Base-by-base conservation (phyloP, 2,797 vertebrate species). In the Eidolon dupreanum region DNA sequence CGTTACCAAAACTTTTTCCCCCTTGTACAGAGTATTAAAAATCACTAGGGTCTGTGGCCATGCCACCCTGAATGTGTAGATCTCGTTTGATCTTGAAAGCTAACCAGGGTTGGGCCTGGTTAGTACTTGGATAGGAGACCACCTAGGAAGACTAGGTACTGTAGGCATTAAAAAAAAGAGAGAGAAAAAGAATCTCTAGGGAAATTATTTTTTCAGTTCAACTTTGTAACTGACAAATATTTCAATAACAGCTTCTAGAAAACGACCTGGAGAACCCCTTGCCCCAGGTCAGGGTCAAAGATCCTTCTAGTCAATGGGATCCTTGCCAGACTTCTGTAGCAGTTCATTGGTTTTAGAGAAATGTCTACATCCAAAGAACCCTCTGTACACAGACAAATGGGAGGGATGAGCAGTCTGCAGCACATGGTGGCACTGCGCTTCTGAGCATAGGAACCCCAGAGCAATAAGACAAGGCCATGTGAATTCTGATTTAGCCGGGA, bases 391-490 rank as follows among this genome's bases (percentile, higher is more conserved):
- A 0, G 99, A 99, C 55, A 99, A 59, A 0, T 99, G 99, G 0
- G 99, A 99, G 0, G 99, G 99, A 51, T 99, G 99, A 15, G 99
- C 99, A 0, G 99, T 97, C 98, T 99, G 99, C 68, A 99, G 98
- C 89, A 99, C 97, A 0, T 99, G 99, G 98, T 99, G 99, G 99
- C 97, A 63, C 98, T 99, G 97, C 99, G 99, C 90, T 99, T 99
- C 98, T 99, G 99, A 33, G 99, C 99, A 0, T 99, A 99, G 0
- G 99, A 98, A 24, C 99, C 99, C 99, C 99, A 99, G 70, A 99
- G 99, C 98, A 99, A 98, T 98, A 99, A 99, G 93, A 99, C 99
- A 0, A 99, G 88, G 0, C 99, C 99, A 0, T 98, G 98, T 33
- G 97, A 87, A 97, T 99, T 99, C 88, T 97, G 98, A 96, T 99